phyloP scores from a whole-genome alignment of 1,140 invertebrate genomes.

The Cepaea nemoralis region DNA sequence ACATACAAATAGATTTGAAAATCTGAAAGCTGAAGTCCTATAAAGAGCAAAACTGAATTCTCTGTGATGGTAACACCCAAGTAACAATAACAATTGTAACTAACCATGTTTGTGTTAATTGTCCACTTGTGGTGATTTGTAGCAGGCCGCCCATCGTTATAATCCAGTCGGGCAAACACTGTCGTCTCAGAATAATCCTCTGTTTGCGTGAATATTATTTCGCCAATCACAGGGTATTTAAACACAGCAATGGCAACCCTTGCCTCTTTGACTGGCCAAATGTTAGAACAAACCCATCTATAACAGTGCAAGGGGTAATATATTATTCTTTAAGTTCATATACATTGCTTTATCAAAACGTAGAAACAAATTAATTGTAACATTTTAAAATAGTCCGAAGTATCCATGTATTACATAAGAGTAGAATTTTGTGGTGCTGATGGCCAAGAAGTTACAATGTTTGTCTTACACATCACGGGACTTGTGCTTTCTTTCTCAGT shows the following conservation, averaged over 20 bases:
- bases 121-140: neutral
- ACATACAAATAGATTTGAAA: too few relatives aligned
- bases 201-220: slow-evolving; percentile 87
- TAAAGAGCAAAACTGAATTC: neutral
- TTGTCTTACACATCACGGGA: too few relatives aligned
- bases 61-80: neutral
- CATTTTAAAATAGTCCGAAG: too few relatives aligned
- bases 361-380: too few relatives aligned
- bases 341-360: too few relatives aligned
- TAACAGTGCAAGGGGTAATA: too few relatives aligned
- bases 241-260: slow-evolving; percentile 72
- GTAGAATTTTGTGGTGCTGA: too few relatives aligned
- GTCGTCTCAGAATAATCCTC: slow-evolving; percentile 86
- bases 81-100: neutral
- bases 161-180: slow-evolving; percentile 80
- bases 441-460: too few relatives aligned
- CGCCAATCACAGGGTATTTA: slow-evolving; percentile 87
- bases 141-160: slow-evolving; percentile 82
- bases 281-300: slow-evolving; percentile 76
- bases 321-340: too few relatives aligned
- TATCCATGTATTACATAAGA: too few relatives aligned
- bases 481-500: too few relatives aligned
- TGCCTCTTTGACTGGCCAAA: slow-evolving; percentile 58
- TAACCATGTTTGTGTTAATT: slow-evolving; percentile 4
- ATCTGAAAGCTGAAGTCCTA: too few relatives aligned